phyloP scores from a whole-genome alignment of 1,140 invertebrate species.

The Drosophila insularis region DNA sequence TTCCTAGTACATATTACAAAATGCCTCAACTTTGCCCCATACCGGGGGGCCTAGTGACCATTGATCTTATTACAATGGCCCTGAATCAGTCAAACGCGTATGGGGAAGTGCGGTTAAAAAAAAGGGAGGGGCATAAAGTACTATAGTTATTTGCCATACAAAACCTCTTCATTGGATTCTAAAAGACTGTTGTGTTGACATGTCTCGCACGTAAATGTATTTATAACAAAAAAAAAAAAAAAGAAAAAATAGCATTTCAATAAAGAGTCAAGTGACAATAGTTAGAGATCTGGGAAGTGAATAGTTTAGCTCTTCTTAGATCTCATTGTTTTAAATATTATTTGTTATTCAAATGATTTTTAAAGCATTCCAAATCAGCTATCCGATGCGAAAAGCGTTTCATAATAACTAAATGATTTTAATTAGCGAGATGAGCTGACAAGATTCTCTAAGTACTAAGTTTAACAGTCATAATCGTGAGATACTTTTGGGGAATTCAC shows the following conservation, averaged over 20 bases:
- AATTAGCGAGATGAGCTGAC: constrained; percentile 35
- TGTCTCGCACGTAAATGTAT: constrained; percentile 26
- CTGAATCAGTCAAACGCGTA: constrained; percentile 42
- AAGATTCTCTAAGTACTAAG: background rate
- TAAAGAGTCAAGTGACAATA: constrained; percentile 46
- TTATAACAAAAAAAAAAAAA: constrained; percentile 20
- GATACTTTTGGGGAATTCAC: too few species aligned
- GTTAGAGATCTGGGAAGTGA: constrained; percentile 33
- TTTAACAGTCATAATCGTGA: background rate
- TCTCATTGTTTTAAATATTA: constrained; percentile 44
- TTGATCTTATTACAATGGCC: constrained; percentile 73
- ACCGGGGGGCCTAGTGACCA: constrained; percentile 22
- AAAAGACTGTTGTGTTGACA: constrained; percentile 37
- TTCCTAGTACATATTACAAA: background rate
- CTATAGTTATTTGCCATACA: constrained; percentile 44
- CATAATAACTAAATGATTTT: background rate
- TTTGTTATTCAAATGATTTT: constrained; percentile 6
- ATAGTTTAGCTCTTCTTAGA: constrained; percentile 26
- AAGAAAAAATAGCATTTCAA: constrained; percentile 19
- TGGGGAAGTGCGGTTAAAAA: constrained; percentile 39
- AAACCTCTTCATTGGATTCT: constrained; percentile 49
- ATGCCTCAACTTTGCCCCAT: constrained; percentile 42
- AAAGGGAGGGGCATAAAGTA: constrained; percentile 1
- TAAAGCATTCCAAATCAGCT: background rate
- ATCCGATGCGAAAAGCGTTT: background rate